A percentile compares a stretch with the other conserved stretches of the same genome.
phyloP scores from a whole-genome alignment of 2,113 vertebrate genomes.

The Cynoglossus semilaevis region DNA sequence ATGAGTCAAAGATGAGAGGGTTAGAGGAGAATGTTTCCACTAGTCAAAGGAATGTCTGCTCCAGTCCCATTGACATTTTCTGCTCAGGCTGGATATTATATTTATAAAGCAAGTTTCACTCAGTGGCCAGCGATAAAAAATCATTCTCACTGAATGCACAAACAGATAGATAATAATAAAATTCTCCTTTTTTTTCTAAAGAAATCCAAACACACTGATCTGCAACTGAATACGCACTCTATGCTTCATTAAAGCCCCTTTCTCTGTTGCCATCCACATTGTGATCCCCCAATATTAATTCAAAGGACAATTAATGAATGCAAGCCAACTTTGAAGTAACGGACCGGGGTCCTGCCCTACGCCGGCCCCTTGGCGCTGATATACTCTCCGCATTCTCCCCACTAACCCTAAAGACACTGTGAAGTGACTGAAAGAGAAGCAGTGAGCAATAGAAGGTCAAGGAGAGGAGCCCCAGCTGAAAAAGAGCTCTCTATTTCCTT shows the following conservation, averaged over 20 bases:
- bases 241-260: slow-evolving; percentile 99
- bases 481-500: slow-evolving; percentile 98
- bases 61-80: slow-evolving; percentile 59
- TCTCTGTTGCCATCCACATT: slow-evolving; percentile 98
- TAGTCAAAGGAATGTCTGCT: slow-evolving; percentile 68
- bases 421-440: slow-evolving; percentile 97
- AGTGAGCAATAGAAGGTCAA: slow-evolving; percentile 98
- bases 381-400: slow-evolving; percentile 93
- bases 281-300: slow-evolving; percentile 99
- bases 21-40: slow-evolving; percentile 36
- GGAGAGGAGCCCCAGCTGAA: slow-evolving; percentile 93
- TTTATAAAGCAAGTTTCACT: slow-evolving; percentile 31
- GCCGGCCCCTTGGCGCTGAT: slow-evolving; percentile 95
- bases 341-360: slow-evolving; percentile 89
- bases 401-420: slow-evolving; percentile 94
- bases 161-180: slow-evolving; percentile 14
- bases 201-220: slow-evolving; percentile 92
- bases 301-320: slow-evolving; percentile 99
- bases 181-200: too few species aligned
- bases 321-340: slow-evolving; percentile 99
- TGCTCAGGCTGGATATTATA: slow-evolving; percentile 49
- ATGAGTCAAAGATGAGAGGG: slow-evolving; percentile 32
- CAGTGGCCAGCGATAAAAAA: too few species aligned
- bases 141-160: neutral
- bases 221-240: slow-evolving; percentile 98